These are phyloP conservation scores for Entosphenus tridentatus DNA, from an alignment of 2,113 vertebrate species.

Conservation along the genomic window DNA sequence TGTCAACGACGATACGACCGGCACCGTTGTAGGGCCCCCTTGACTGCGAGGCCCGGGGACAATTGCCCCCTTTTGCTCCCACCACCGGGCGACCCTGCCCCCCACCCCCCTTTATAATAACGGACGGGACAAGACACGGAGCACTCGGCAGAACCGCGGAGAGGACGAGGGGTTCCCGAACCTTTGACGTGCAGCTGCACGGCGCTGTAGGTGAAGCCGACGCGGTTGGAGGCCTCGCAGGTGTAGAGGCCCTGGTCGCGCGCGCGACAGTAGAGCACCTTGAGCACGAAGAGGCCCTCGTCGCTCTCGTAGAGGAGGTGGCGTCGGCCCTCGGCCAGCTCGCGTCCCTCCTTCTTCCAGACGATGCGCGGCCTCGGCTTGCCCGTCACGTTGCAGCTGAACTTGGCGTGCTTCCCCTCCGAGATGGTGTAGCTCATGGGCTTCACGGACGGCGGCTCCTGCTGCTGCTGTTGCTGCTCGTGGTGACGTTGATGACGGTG, in stretches of 20 bases:
- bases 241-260: conserved; percentile 76
- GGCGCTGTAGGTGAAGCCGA: conserved; percentile 70
- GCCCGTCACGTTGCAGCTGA: conserved; percentile 83
- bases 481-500: no score
- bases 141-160: no score
- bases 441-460: not conserved
- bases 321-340: conserved; percentile 44
- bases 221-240: conserved; percentile 69
- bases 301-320: conserved; percentile 78
- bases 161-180: conserved; percentile 18
- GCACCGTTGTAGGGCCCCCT: no score
- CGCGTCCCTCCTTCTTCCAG: conserved; percentile 68
- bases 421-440: conserved; percentile 43
- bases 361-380: conserved; percentile 88
- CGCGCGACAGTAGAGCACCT: conserved; percentile 82
- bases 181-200: conserved; percentile 77
- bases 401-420: conserved; percentile 83
- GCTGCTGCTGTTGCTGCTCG: no score
- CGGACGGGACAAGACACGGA: no score
- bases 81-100: no score
- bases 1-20: no score
- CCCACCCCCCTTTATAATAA: no score
- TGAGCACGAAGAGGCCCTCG: conserved; percentile 86
- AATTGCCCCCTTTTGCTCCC: no score
- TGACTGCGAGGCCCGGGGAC: no score